A percentile compares a stretch with the other conserved stretches of the same genome.
Evolutionary conservation across 2,113 vertebrate genomes (phyloP).

Genomic region (Oplegnathus fasciatus): DNA sequence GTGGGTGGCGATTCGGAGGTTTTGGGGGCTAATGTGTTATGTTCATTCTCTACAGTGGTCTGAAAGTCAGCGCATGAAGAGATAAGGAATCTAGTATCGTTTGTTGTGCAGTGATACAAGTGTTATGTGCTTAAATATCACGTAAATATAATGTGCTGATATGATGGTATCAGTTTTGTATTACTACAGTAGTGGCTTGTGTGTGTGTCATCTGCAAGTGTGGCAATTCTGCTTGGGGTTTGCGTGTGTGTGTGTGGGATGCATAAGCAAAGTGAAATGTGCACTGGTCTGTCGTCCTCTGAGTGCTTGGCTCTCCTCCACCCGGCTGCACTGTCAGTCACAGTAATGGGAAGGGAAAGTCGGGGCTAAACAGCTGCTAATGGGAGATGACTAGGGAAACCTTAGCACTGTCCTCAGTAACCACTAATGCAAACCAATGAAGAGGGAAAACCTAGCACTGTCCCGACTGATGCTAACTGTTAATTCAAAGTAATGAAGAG

Average conservation of each 20-base stretch:
- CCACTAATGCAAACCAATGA: constrained; percentile 64
- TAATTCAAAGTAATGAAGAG: constrained; percentile 56
- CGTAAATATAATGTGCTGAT: not conserved
- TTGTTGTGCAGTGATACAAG: not conserved
- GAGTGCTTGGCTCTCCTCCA: constrained; percentile 52
- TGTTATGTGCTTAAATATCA: not conserved
- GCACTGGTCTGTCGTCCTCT: constrained; percentile 40
- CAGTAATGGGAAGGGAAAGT: constrained; percentile 75
- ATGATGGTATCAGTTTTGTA: constrained; percentile 4
- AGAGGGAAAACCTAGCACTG: constrained; percentile 11
- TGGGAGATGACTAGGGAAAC: constrained; percentile 75
- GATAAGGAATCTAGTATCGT: not conserved
- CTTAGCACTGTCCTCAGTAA: constrained; percentile 63
- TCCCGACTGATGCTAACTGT: constrained; percentile 41
- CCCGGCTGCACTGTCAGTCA: constrained; percentile 71
- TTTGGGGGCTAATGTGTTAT: not conserved
- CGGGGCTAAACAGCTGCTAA: constrained; percentile 73
- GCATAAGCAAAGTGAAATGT: constrained; percentile 45
- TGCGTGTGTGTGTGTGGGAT: constrained; percentile 12
- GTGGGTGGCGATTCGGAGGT: not conserved
- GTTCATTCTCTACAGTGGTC: not conserved
- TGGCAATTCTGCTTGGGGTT: constrained; percentile 12
- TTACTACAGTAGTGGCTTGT: not conserved
- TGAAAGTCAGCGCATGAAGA: not conserved
- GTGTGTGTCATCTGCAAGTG: constrained; percentile 13